Conservation (phyloP, 2,113 vertebrate genomes). For the Rissa tridactyla region DNA sequence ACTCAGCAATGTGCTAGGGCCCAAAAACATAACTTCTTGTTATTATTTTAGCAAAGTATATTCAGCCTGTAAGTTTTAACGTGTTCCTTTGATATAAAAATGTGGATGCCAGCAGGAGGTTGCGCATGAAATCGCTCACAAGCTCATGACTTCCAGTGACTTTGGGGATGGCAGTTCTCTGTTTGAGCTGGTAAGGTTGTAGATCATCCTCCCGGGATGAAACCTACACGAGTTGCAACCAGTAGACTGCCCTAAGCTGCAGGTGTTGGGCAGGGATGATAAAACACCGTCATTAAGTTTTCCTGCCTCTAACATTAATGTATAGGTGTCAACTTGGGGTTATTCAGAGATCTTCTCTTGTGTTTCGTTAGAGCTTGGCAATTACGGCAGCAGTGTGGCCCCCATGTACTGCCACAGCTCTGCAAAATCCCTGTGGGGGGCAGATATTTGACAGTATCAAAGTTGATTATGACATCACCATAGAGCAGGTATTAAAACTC, state of each 20-base stretch:
- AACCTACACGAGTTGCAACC: background rate
- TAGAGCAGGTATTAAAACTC: background rate
- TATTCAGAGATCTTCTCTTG: background rate
- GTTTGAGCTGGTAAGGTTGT: background rate
- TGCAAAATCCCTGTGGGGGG: background rate
- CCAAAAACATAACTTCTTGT: background rate
- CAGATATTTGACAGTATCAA: background rate
- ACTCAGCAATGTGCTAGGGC: background rate
- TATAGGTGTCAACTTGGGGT: background rate
- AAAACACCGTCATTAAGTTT: background rate
- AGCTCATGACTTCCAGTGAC: background rate
- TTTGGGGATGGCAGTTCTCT: background rate
- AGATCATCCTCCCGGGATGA: background rate
- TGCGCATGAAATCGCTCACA: background rate
- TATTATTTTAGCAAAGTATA: background rate
- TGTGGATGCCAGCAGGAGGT: background rate
- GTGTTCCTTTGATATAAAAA: background rate
- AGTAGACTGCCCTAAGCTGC: background rate
- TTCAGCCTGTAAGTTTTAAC: background rate
- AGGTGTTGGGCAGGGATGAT: background rate
- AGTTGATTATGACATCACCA: background rate
- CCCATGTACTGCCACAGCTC: fast-evolving
- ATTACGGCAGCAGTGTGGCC: background rate
- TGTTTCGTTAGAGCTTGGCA: background rate
- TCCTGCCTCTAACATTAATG: background rate